Percentiles rank a stretch among this genome's conserved stretches.
These are phyloP conservation scores for Rhagophthalmus giganteus DNA, from an alignment of 2,888 invertebrate species.

Conservation along the genomic window DNA sequence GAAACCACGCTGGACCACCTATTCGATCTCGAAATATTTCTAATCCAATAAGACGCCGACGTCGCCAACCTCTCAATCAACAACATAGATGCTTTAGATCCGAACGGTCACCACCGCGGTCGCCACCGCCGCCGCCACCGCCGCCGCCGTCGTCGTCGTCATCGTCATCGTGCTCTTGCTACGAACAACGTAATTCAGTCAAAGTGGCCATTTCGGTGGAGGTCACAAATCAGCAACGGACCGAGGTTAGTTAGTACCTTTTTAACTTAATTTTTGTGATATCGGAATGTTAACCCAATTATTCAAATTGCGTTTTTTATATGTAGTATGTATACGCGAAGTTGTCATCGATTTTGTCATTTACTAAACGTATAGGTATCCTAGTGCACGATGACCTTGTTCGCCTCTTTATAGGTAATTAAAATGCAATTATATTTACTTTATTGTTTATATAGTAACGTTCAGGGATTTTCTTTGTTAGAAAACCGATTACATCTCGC, in stretches of 20 bases:
- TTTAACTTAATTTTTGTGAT: not conserved
- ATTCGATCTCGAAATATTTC: slow-evolving; percentile 15
- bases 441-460: slow-evolving; percentile 50
- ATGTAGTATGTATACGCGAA: no score
- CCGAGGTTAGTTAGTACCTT: slow-evolving; percentile 44
- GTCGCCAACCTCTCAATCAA: no score
- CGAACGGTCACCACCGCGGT: no score
- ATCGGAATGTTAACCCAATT: no score
- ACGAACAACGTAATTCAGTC: slow-evolving; percentile 43
- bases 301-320: no score
- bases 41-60: no score
- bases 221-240: slow-evolving; percentile 41
- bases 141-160: slow-evolving; percentile 35
- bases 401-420: slow-evolving; percentile 52
- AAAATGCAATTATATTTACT: slow-evolving; percentile 51
- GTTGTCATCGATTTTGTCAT: no score
- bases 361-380: slow-evolving; percentile 34
- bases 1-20: slow-evolving; percentile 1
- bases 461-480: slow-evolving; percentile 49
- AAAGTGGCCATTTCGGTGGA: slow-evolving; percentile 37
- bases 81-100: no score
- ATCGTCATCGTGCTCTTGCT: slow-evolving; percentile 42
- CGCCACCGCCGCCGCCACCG: no score
- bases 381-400: slow-evolving; percentile 49
- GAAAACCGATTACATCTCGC: slow-evolving; percentile 27